These are phyloP conservation scores for Macropis europaea DNA, from an alignment of 2,888 invertebrate genomes.

Conservation along the genomic window DNA sequence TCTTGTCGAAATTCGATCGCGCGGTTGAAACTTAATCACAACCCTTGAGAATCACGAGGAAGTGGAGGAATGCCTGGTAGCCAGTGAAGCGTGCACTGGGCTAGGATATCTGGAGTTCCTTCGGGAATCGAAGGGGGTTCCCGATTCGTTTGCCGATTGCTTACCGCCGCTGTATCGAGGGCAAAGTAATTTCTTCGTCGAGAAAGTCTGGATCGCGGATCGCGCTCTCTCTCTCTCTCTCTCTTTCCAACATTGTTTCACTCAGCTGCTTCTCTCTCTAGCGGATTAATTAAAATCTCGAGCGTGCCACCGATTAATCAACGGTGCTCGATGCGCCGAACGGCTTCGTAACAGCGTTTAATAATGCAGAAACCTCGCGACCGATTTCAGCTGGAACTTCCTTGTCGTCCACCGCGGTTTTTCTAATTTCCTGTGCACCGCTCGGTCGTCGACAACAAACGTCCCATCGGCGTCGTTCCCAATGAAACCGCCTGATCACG, in stretches of 20 bases:
- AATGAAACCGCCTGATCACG: constrained; percentile 70
- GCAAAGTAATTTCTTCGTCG: constrained; percentile 60
- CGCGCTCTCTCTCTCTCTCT: constrained; percentile 22
- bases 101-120: constrained; percentile 56
- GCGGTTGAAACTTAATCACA: constrained; percentile 29
- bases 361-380: constrained; percentile 64
- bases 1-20: not conserved
- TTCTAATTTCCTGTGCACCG: not conserved
- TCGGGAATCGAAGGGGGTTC: constrained; percentile 52
- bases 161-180: constrained; percentile 48
- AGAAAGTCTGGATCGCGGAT: constrained; percentile 41
- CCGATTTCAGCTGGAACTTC: constrained; percentile 11
- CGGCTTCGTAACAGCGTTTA: constrained; percentile 67
- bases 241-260: constrained; percentile 14
- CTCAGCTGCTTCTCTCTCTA: constrained; percentile 34
- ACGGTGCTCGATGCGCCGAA: constrained; percentile 68
- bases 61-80: constrained; percentile 49
- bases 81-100: constrained; percentile 39
- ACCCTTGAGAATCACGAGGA: constrained; percentile 35
- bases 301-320: constrained; percentile 72
- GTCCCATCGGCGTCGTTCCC: not conserved
- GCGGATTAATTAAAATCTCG: constrained; percentile 73
- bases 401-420: not conserved
- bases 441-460: no score
- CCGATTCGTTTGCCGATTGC: constrained; percentile 62